Evolutionary conservation across 2,113 vertebrate species (phyloP), one percentile per base, ranked within the genome.

Genomic region (Climacteris rufus): DNA sequence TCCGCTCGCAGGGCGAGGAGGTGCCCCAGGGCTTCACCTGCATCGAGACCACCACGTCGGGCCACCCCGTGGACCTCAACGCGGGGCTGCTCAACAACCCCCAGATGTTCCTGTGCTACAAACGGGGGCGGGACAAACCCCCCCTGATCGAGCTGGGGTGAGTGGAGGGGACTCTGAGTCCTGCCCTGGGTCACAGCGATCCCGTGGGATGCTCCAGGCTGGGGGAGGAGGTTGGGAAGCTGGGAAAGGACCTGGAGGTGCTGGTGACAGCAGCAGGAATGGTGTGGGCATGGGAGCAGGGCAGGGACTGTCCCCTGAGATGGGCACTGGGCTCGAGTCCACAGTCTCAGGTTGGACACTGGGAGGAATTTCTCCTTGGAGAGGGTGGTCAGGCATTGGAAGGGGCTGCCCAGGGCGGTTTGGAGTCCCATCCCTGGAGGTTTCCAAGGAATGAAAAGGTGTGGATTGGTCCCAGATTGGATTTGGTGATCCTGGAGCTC

Each of bases 1-100:
- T 99, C 45, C 98, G 98, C 23, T 98, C 99, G 0, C 98, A 99
- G 61, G 98, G 98, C 5, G 99, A 99, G 97, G 99, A 99, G 13
- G 99, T 99, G 42, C 99, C 99, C 0, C 99, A 99, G 76, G 99
- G 99, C 42, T 99, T 99, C 97, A 99, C 99, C 14, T 99, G 99
- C 98, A 99, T 99, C 54, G 99, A 99, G 97, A 95, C 97, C 89
- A 99, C 99, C 1, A 97, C 98, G 8, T 98, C 98, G 0, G 99
- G 99, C 4, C 98, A 99, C 94, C 98, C 98, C 2, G 98, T 99
- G 10, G 99, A 99, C 93, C 98, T 99, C 95, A 99, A 98, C 84
- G 98, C 98, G 7, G 98, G 99, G 39, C 98, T 99, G 52, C 98
- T 99, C 97, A 99, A 98, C 97, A 99, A 99, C 98, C 98, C 99